Evolutionary conservation across 2,888 invertebrate species (phyloP), one percentile per base, ranked within the genome.

Genomic region (Lasioglossum lativentre): DNA sequence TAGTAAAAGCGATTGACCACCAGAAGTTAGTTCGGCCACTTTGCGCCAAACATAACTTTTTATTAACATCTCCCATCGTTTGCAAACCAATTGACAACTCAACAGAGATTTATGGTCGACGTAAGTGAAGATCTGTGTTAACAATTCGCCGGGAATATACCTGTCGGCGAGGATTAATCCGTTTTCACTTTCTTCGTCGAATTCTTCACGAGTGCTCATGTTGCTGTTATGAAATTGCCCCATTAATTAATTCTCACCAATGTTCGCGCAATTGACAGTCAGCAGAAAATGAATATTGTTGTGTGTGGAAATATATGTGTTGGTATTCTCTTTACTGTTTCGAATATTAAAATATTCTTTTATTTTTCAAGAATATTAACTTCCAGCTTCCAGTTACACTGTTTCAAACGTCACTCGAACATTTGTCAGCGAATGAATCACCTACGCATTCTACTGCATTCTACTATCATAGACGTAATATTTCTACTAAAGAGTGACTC

Each of bases 101-200:
- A 95, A 82, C 1, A 96, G 88, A 30, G 95, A 92, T 75, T 94
- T 91, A 4, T 94, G 90, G 82, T 96, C 95, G 3, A 95, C 88
- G 82, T 93, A 94, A 27, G 90, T 90, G 27, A 96, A 91, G 76
- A 96, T 95, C 81, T 95, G 90, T 2, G 93, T 88, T n/a, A 96
- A 84, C 40, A 96, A 88, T 92, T 96, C 96, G 91, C 95, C 95
- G 1, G 96, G 96, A 27, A 96, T 83, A 86, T 95, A 95, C 75
- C 90, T 89, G 68, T 93, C 91, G 52, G 92, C 91, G 16, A 96
- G 88, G 70, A 92, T 86, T 66, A 95, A 91, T 47, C 96, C 96
- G 85, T 96, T 96, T 45, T 94, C 83, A n/a, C 83, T 38, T 27
- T 80, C 79, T n/a, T 86, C 90, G 56, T 92, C 90, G 27, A 84